Evolutionary conservation across 2,888 invertebrate genomes (phyloP).

Genomic region (Leucoma salicis): DNA sequence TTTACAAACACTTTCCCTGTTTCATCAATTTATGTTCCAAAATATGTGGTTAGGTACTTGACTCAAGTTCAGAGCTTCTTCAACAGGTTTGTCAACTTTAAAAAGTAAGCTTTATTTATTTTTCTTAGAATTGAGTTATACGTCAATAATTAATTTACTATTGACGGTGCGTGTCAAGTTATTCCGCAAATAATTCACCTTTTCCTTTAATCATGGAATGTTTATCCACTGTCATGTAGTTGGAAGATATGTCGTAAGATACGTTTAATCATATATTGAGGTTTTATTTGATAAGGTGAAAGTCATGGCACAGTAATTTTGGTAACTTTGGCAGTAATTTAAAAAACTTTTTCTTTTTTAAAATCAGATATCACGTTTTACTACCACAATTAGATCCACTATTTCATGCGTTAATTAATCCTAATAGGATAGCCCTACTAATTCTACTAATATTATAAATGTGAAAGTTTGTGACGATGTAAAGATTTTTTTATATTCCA

Average conservation of each 20-base stretch:
- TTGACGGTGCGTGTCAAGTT: constrained; percentile 12
- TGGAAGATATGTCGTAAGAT: neutral
- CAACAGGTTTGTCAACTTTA: constrained; percentile 23
- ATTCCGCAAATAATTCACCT: constrained; percentile 13
- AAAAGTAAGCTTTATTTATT: constrained; percentile 22
- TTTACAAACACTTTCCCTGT: constrained; percentile 43
- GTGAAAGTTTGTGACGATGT: too few species aligned
- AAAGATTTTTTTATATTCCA: too few species aligned
- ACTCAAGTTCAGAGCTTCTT: constrained; percentile 5
- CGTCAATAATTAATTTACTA: constrained; percentile 16
- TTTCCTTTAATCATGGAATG: constrained; percentile 12
- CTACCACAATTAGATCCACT: too few species aligned
- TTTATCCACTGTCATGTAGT: constrained; percentile 6
- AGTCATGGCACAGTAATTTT: too few species aligned
- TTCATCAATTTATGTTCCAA: constrained; percentile 15
- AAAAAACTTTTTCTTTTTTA: too few species aligned
- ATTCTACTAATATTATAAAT: too few species aligned
- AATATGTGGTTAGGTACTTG: constrained; percentile 7
- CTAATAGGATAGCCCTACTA: too few species aligned
- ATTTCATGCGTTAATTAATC: too few species aligned
- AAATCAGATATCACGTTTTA: too few species aligned
- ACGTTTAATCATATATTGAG: neutral
- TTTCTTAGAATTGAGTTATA: constrained; percentile 11
- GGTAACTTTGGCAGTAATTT: too few species aligned
- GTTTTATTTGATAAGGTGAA: too few species aligned